Conservation (phyloP, 2,113 vertebrate species). For the Trochalopteron elliotii region DNA sequence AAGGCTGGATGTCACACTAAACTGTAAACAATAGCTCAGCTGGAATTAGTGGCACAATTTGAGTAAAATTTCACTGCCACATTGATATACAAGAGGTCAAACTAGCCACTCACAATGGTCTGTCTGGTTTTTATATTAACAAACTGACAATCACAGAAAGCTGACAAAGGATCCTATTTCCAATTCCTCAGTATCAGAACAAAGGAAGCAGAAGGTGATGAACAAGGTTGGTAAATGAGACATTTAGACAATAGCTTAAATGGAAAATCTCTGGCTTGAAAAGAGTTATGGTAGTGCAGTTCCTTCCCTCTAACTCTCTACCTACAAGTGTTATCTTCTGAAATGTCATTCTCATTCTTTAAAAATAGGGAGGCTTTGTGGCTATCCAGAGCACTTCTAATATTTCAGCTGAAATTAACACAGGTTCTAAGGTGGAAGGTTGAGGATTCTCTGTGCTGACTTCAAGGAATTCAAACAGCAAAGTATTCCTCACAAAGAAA, state of each 20-base stretch:
- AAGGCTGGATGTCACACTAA: neutral
- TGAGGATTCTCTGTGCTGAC: neutral
- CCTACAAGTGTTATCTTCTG: neutral
- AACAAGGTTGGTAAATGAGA: neutral
- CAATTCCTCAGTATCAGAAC: neutral
- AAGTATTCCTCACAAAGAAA: neutral
- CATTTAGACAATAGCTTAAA: neutral
- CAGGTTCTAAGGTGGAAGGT: neutral
- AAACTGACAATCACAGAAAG: neutral
- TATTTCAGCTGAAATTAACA: constrained; percentile 13
- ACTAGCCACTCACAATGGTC: neutral
- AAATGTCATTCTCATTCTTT: neutral
- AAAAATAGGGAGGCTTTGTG: neutral
- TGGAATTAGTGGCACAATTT: neutral
- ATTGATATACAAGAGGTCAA: neutral
- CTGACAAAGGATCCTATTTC: neutral
- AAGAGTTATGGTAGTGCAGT: neutral
- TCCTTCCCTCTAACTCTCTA: neutral
- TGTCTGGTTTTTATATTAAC: neutral
- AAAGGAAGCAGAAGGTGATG: neutral
- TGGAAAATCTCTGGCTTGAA: neutral
- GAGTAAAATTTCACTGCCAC: neutral
- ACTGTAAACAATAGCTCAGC: neutral
- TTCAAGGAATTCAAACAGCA: neutral
- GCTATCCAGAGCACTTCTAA: neutral